These are phyloP conservation scores for Eubasilissa regina DNA, from an alignment of 1,140 invertebrate species.

Conservation along the genomic window DNA sequence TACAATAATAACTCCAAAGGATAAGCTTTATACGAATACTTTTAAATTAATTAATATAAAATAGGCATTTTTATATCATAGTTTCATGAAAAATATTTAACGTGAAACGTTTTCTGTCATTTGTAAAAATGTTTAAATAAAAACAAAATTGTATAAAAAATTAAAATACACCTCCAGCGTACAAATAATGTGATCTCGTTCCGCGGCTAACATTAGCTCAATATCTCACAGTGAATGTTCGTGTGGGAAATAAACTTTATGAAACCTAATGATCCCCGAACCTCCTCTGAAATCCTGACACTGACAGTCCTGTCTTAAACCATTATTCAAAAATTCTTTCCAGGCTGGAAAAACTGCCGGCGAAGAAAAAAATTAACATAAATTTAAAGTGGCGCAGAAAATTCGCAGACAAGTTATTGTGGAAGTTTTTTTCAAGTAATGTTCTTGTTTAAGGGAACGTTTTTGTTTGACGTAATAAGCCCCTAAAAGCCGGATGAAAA, in stretches of 20 bases:
- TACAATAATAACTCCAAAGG: too few relatives aligned
- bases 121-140: too few relatives aligned
- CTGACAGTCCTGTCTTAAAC: constrained; percentile 36
- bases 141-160: too few relatives aligned
- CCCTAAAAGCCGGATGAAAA: neutral
- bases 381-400: constrained; percentile 40
- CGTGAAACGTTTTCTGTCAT: too few relatives aligned
- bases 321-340: constrained; percentile 43
- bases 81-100: too few relatives aligned
- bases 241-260: constrained; percentile 41
- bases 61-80: too few relatives aligned
- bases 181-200: neutral
- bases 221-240: constrained; percentile 23
- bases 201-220: constrained; percentile 13
- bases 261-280: constrained; percentile 39
- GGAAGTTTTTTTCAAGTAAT: constrained; percentile 32
- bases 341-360: constrained; percentile 15
- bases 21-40: too few relatives aligned
- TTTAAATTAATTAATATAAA: too few relatives aligned
- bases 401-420: constrained; percentile 39
- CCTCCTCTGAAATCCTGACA: constrained; percentile 24
- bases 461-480: constrained; percentile 11
- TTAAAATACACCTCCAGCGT: too few relatives aligned
- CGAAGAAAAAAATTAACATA: constrained; percentile 41
- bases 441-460: constrained; percentile 18